Base-by-base conservation (phyloP, 2,113 vertebrate genomes). In the Alectura lathami region DNA sequence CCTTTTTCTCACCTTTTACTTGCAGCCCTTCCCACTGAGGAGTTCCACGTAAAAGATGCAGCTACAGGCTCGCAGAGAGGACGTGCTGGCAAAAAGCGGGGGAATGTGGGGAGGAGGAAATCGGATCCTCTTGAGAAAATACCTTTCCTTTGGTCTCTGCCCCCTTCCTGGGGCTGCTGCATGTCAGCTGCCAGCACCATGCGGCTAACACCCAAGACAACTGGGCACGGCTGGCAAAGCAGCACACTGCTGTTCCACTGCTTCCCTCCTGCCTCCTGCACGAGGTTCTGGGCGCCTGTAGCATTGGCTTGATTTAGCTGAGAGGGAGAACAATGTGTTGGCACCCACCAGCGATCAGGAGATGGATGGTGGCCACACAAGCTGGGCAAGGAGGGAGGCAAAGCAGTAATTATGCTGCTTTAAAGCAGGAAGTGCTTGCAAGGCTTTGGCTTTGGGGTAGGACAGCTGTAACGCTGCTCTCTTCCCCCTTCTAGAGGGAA, bases 221-320 rank as follows among this genome's bases (percentile, higher is more conserved):
- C 13, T 23, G 57, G n/a, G n/a, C 22, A 34, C 21, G 34, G 57
- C n/a, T 23, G 30, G 36, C 34, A 17, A 27, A 59, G 13, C 29
- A 4, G n/a, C 32, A n/a, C 1, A 16, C 27, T 27, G 53, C 34
- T 5, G 1, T 43, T 24, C 8, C 1, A 1, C 14, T 29, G 12
- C 34, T 34, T 20, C 27, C 47, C 60, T 66, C 17, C 15, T 15
- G 36, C 12, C 38, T 32, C 40, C 48, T 47, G 5, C 4, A 11
- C 14, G 3, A 6, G 21, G 50, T 22, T 56, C 48, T 23, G 2
- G 50, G 11, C 48, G 20, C 14, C 34, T 34, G 34, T 16, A 32
- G 21, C 3, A 4, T 12, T 24, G 27, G 8, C 21, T 51, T 17
- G 21, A 10, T 34, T 3, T 29, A 21, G 36, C 36, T 32, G 13